Percentiles rank a stretch among this genome's conserved stretches.
phyloP scores from a whole-genome alignment of 1,140 invertebrate species.

The Odontomachus brunneus region DNA sequence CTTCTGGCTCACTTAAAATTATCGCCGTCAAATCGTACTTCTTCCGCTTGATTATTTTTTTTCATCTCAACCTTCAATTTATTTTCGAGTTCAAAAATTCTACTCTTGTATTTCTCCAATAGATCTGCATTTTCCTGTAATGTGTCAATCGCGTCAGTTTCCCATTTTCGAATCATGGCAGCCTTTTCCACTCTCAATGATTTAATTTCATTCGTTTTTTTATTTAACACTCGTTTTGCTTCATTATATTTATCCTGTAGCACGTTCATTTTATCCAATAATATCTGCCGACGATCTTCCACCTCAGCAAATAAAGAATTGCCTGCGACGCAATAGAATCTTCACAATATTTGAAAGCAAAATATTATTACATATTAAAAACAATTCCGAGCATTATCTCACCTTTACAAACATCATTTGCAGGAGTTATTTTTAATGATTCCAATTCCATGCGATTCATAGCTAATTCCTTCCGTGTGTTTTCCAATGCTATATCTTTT shows the following conservation, averaged over 20 bases:
- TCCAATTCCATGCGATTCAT: slow-evolving; percentile 72
- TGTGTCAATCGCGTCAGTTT: slow-evolving; percentile 67
- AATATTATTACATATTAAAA: not conserved
- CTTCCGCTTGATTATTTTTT: slow-evolving; percentile 62
- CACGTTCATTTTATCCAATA: slow-evolving; percentile 79
- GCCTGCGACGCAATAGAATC: slow-evolving; percentile 70
- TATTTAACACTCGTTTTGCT: slow-evolving; percentile 80
- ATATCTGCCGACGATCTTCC: slow-evolving; percentile 84
- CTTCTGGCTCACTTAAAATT: slow-evolving; percentile 40
- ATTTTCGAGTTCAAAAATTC: slow-evolving; percentile 74
- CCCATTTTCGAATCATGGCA: slow-evolving; percentile 73
- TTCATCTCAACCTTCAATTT: slow-evolving; percentile 75
- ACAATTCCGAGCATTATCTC: slow-evolving; percentile 32
- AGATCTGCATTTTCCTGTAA: slow-evolving; percentile 71
- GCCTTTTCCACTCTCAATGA: slow-evolving; percentile 82
- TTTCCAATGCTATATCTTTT: slow-evolving; percentile 72
- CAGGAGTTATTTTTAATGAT: slow-evolving; percentile 70
- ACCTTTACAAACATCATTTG: slow-evolving; percentile 75
- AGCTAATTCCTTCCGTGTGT: slow-evolving; percentile 69
- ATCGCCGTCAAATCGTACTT: slow-evolving; percentile 42
- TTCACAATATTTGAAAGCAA: not conserved
- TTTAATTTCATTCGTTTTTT: slow-evolving; percentile 82
- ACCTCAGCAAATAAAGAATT: slow-evolving; percentile 87
- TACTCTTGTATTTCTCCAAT: slow-evolving; percentile 73
- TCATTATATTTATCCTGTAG: slow-evolving; percentile 82